phyloP scores from a whole-genome alignment of 2,113 vertebrate genomes.

The Promerops cafer region DNA sequence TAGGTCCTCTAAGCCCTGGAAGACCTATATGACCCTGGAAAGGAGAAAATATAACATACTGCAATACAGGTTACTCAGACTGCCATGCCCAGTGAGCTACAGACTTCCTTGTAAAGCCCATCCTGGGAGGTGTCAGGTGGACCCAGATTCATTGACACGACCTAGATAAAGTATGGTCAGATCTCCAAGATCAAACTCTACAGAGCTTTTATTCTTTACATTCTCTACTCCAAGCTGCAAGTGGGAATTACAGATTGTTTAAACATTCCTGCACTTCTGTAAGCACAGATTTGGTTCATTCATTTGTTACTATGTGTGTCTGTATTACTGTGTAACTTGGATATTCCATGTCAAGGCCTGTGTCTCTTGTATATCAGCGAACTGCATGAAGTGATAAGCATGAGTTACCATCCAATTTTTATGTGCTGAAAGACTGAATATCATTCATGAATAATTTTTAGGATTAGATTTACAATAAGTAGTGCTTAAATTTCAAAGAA shows the following conservation, averaged over 20 bases:
- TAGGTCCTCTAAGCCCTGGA: conserved; percentile 81
- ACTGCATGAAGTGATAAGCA: not conserved
- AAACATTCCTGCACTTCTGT: not conserved
- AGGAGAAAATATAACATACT: conserved; percentile 24
- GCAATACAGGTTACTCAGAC: not conserved
- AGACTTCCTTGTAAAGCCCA: not conserved
- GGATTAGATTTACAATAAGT: not conserved
- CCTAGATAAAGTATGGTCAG: not conserved
- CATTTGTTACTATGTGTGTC: not conserved
- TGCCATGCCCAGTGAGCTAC: not conserved
- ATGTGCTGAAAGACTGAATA: not conserved
- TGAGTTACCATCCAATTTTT: not conserved
- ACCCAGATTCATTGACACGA: not conserved
- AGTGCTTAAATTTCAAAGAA: not conserved
- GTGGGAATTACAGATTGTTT: not conserved
- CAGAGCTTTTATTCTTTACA: not conserved
- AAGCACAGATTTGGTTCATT: not conserved
- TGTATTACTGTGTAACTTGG: not conserved
- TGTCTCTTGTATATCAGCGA: not conserved
- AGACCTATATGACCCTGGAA: conserved; percentile 84
- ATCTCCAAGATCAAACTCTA: not conserved
- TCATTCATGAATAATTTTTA: not conserved
- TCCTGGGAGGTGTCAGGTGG: not conserved
- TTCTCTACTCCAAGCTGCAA: not conserved
- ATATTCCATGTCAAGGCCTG: not conserved